phyloP scores from a whole-genome alignment of 2,888 invertebrate species.

The Xestia sexstrigata region DNA sequence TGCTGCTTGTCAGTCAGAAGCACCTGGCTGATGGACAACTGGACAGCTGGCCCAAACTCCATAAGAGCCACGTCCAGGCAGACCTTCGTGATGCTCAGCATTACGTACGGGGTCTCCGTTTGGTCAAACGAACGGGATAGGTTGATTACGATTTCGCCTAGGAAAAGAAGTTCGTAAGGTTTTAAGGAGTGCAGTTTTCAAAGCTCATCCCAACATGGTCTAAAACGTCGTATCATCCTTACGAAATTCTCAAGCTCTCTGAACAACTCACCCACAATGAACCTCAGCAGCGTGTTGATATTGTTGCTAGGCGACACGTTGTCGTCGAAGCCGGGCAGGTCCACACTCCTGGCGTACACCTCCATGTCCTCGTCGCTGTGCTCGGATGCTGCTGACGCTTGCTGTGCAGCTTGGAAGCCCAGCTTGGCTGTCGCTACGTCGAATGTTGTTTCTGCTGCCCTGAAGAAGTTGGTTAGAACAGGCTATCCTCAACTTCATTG shows the following conservation, averaged over 20 bases:
- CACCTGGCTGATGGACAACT: constrained; percentile 87
- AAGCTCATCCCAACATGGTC: neutral
- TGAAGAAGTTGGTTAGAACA: constrained; percentile 49
- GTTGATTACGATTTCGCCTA: constrained; percentile 92
- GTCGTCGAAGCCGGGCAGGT: constrained; percentile 95
- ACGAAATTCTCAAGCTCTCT: neutral
- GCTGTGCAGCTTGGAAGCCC: constrained; percentile 82
- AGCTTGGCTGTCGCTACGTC: constrained; percentile 82
- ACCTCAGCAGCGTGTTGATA: constrained; percentile 93
- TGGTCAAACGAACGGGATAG: constrained; percentile 92
- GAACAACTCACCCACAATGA: constrained; percentile 91
- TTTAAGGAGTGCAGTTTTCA: neutral
- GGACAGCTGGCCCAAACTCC: constrained; percentile 94
- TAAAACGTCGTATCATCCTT: neutral
- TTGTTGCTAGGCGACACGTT: constrained; percentile 95
- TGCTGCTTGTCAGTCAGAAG: constrained; percentile 94
- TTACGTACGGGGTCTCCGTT: constrained; percentile 93
- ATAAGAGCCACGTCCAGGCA: constrained; percentile 94
- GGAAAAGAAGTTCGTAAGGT: neutral
- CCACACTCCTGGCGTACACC: constrained; percentile 94
- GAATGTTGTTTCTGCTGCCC: constrained; percentile 78
- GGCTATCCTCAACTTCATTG: neutral
- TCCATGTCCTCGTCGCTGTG: constrained; percentile 94
- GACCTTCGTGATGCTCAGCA: constrained; percentile 92
- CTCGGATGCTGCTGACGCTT: constrained; percentile 91